Evolutionary conservation across 2,113 vertebrate genomes (phyloP).

Genomic region (Mastomys coucha): DNA sequence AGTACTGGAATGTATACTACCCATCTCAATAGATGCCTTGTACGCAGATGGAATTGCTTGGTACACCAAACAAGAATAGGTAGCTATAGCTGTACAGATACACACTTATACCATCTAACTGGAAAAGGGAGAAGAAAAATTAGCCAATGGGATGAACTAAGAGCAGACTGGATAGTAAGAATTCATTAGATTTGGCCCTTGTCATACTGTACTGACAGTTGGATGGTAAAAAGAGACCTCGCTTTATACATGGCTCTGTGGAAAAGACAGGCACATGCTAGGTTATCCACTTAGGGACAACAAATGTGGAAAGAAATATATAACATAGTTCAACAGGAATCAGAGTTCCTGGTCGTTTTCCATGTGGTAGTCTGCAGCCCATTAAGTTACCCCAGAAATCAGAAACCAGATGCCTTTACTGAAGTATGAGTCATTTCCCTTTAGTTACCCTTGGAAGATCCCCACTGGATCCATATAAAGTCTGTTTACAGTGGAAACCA

Average conservation of each 20-base stretch:
- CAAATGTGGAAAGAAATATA: neutral
- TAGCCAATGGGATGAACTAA: neutral
- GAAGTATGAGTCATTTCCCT: neutral
- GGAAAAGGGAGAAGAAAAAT: neutral
- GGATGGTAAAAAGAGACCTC: neutral
- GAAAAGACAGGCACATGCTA: neutral
- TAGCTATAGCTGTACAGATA: neutral
- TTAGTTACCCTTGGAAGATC: neutral
- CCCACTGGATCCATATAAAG: neutral
- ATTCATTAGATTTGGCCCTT: neutral
- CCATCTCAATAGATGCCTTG: neutral
- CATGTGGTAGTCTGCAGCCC: neutral
- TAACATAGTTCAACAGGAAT: neutral
- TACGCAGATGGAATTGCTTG: no score
- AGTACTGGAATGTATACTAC: neutral
- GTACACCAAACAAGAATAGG: neutral
- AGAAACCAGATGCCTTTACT: neutral
- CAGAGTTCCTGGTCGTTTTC: neutral
- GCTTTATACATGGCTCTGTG: neutral
- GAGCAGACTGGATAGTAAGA: neutral
- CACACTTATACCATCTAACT: neutral
- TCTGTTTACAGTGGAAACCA: neutral
- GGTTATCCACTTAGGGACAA: neutral
- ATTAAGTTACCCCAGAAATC: neutral
- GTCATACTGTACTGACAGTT: neutral